Percentiles rank a stretch among this genome's conserved stretches.
phyloP scores from a whole-genome alignment of 2,888 invertebrate genomes.

The Drosophila kokeensis region DNA sequence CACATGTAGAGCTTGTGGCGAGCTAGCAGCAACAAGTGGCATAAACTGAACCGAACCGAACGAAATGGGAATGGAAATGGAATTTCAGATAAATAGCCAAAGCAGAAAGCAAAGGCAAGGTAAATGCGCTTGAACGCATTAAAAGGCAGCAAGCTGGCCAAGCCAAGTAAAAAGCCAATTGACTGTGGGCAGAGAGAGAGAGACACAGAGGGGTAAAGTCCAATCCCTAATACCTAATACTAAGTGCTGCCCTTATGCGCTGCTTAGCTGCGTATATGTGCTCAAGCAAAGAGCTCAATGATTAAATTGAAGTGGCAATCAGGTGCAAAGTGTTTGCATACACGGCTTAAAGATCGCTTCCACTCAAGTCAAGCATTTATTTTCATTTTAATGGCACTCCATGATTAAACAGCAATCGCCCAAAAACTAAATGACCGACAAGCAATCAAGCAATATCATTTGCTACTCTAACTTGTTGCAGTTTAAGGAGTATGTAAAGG shows the following conservation, averaged over 20 bases:
- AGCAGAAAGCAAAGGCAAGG: slow-evolving; percentile 35
- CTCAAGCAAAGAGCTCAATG: slow-evolving; percentile 34
- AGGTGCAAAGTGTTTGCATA: slow-evolving; percentile 32
- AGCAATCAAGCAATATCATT: background rate
- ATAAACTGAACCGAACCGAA: slow-evolving; percentile 4
- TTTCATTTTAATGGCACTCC: background rate
- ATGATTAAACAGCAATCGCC: background rate
- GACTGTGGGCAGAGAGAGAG: background rate
- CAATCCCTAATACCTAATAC: slow-evolving; percentile 36
- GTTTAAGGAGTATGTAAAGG: background rate
- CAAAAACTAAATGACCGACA: background rate
- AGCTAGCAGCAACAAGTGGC: slow-evolving; percentile 29
- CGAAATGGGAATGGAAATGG: slow-evolving; percentile 9
- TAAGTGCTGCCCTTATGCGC: slow-evolving; percentile 61
- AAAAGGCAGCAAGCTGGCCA: slow-evolving; percentile 44
- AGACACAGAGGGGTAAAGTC: background rate
- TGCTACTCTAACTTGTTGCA: background rate
- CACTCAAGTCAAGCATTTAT: background rate
- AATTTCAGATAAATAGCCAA: slow-evolving; percentile 60
- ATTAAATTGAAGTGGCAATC: slow-evolving; percentile 35
- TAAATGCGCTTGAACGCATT: slow-evolving; percentile 72
- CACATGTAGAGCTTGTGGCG: slow-evolving; percentile 49
- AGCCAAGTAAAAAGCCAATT: slow-evolving; percentile 15
- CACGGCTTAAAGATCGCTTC: slow-evolving; percentile 1
- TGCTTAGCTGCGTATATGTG: slow-evolving; percentile 60